Percentiles rank a stretch among this genome's conserved stretches.
Conservation (phyloP, 2,797 vertebrate genomes). For the Hirundo rustica region DNA sequence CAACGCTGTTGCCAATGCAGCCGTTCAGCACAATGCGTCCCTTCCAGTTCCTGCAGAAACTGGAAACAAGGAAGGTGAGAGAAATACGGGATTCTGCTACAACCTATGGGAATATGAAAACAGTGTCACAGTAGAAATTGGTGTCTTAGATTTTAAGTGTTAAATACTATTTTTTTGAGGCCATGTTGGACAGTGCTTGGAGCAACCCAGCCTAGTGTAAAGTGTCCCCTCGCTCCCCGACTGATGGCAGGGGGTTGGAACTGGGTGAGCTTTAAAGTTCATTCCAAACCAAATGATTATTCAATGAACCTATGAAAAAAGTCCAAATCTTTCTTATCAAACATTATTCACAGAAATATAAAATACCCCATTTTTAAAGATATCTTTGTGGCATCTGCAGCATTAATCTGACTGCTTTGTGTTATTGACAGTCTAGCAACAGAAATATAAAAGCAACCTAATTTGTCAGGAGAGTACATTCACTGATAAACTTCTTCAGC, state of each 20-base stretch:
- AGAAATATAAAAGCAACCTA: neutral
- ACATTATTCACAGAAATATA: neutral
- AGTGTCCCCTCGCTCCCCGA: neutral
- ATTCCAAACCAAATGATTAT: neutral
- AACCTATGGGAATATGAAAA: neutral
- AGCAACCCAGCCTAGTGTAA: neutral
- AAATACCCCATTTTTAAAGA: neutral
- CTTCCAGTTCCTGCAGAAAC: constrained; percentile 93
- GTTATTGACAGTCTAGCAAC: neutral
- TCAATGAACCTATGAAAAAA: neutral
- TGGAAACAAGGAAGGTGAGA: constrained; percentile 95
- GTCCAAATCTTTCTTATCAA: neutral
- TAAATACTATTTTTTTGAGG: neutral
- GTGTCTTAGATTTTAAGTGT: neutral
- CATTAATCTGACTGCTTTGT: neutral
- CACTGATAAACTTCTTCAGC: neutral
- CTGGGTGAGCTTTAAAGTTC: neutral
- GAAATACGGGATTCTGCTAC: neutral
- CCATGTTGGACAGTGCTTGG: rapidly evolving
- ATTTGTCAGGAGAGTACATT: neutral
- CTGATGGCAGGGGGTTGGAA: neutral
- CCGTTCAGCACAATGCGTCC: constrained; percentile 91
- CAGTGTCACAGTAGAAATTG: rapidly evolving
- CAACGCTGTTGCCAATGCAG: constrained; percentile 91
- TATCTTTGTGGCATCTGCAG: neutral